Conservation (phyloP, 2,113 vertebrate species). For the Platycercus adscitus region DNA sequence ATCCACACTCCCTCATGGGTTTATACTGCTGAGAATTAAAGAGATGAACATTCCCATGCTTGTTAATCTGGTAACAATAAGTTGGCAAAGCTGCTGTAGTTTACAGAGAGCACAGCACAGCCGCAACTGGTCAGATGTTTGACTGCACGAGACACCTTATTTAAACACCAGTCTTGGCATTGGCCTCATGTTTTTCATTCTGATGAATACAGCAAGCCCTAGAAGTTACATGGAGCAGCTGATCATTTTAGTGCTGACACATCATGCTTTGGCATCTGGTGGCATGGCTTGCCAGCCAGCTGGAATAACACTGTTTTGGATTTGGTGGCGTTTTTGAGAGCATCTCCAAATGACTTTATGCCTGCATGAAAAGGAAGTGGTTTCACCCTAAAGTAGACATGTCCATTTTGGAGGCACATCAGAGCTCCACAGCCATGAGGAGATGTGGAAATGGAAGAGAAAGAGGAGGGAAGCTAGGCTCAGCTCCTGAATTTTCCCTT, state of each 20-base stretch:
- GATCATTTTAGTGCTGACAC: neutral
- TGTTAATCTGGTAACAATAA: neutral
- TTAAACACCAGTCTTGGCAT: constrained; percentile 3
- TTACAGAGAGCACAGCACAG: neutral
- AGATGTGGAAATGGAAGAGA: neutral
- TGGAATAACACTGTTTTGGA: neutral
- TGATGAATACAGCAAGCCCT: neutral
- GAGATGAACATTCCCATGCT: neutral
- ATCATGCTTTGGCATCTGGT: neutral
- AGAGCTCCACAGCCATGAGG: neutral
- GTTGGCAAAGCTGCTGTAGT: neutral
- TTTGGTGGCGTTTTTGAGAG: neutral
- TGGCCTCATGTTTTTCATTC: neutral
- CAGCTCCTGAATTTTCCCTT: neutral
- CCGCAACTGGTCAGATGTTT: constrained; percentile 30
- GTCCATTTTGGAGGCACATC: neutral
- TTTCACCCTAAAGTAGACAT: neutral
- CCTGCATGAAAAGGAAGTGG: neutral
- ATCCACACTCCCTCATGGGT: neutral
- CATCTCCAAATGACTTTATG: neutral
- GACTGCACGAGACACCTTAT: neutral
- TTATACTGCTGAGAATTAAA: neutral
- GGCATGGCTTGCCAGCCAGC: neutral
- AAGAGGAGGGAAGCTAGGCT: neutral
- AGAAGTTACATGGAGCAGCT: neutral